Evolutionary conservation across 2,888 invertebrate species (phyloP), one percentile per base, ranked within the genome.

Genomic region (Drosophila atroscutellata): DNA sequence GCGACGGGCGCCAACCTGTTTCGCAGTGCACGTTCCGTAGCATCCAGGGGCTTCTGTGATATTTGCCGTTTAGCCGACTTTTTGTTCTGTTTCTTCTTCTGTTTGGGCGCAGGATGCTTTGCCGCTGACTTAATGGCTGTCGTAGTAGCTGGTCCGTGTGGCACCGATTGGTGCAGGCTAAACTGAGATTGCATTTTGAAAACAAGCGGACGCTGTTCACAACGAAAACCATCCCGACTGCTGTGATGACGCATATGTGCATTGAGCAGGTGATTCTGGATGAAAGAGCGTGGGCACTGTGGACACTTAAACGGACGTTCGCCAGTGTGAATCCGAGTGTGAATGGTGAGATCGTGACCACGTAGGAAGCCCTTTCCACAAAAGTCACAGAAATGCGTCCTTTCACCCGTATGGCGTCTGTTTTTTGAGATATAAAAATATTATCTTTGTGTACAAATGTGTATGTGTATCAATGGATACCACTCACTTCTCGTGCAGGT

Each of bases 291-390:
- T 3, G 94, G 93, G 70, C 94, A 94, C 75, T 94, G 94, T 15
- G 93, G 93, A 75, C 94, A 94, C 72, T 93, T 93, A 75, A 94
- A 94, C 1, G 94, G 94, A 49, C 89, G 81, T 61, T 92, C 92
- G 0, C 94, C 94, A 0, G 94, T 94, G 73, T 94, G 94, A 0
- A 94, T 94, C 54, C 94, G 90, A 91, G 93, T 93, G 77, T 94
- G 94, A 28, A 94, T 94, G 1, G 93, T 93, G 32, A 94, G 83
- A 90, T 94, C 94, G 75, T 94, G 94, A 0, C 94, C 93, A 50
- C 94, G 93, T 57, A 92, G 90, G 70, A 92, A 93, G 8, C 89
- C 92, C 74, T 93, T 93, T 0, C 92, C 92, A 58, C 93, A 93
- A 1, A 84, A 86, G 20, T 83, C 89, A 64, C 94, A 94, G 20